phyloP scores from a whole-genome alignment of 2,113 vertebrate genomes.

The Rhinolophus ferrumequinum region DNA sequence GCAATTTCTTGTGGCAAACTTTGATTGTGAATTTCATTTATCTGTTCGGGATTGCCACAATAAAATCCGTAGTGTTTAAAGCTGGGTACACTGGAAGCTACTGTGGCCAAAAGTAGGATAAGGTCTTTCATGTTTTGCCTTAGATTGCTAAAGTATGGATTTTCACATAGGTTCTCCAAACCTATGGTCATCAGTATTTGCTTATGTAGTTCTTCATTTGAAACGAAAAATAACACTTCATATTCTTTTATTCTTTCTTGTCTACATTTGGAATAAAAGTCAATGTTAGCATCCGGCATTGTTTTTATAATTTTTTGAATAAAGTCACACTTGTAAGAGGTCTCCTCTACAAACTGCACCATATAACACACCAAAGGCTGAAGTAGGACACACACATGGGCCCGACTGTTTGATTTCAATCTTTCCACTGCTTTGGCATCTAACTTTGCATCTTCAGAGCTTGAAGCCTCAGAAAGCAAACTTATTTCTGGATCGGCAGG shows the following conservation, averaged over 20 bases:
- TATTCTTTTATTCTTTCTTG: constrained; percentile 89
- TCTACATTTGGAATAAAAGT: constrained; percentile 89
- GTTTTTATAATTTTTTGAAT: constrained; percentile 87
- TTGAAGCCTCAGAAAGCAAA: constrained; percentile 82
- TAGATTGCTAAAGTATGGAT: constrained; percentile 93
- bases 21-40: constrained; percentile 76
- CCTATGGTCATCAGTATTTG: constrained; percentile 91
- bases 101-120: constrained; percentile 90
- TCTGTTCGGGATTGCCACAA: constrained; percentile 72
- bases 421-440: constrained; percentile 93
- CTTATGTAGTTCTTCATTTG: constrained; percentile 87
- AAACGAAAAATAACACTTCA: constrained; percentile 89
- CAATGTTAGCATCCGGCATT: constrained; percentile 79
- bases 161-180: constrained; percentile 93
- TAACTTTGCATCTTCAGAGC: constrained; percentile 89
- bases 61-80: constrained; percentile 91
- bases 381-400: constrained; percentile 92
- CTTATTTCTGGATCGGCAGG: constrained; percentile 96
- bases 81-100: constrained; percentile 91
- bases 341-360: constrained; percentile 92
- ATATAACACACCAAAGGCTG: constrained; percentile 90
- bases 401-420: constrained; percentile 94
- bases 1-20: constrained; percentile 90
- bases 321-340: constrained; percentile 92
- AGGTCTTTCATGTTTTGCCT: constrained; percentile 95